Percentiles rank a stretch among this genome's conserved stretches.
Evolutionary conservation across 2,113 vertebrate genomes (phyloP).

Genomic region (Numenius arquata): DNA sequence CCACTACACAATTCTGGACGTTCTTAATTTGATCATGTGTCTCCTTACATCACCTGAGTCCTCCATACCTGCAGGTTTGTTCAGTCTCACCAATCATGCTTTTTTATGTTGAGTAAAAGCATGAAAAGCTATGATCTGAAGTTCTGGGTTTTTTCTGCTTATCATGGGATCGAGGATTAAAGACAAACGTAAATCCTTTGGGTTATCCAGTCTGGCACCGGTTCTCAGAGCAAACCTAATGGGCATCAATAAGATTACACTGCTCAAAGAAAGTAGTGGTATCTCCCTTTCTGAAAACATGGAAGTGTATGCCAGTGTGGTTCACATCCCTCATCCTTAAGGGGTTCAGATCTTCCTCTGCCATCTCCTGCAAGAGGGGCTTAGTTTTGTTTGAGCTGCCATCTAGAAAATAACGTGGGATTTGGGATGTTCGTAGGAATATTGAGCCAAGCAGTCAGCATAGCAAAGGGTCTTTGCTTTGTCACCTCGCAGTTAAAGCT

Average conservation of each 20-base stretch:
- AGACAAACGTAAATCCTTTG: neutral
- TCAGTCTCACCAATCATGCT: neutral
- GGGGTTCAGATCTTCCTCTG: neutral
- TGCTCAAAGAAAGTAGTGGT: neutral
- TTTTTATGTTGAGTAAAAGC: neutral
- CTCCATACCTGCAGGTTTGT: neutral
- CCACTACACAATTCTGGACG: neutral
- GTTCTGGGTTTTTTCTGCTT: neutral
- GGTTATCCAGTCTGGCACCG: neutral
- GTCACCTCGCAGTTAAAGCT: neutral
- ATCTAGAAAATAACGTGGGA: neutral
- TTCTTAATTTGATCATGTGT: neutral
- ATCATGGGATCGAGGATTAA: neutral
- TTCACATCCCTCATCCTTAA: neutral
- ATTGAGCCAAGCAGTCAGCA: neutral
- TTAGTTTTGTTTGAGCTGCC: neutral
- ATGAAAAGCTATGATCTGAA: neutral
- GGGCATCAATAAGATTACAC: neutral
- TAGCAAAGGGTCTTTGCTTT: neutral
- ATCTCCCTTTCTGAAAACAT: neutral
- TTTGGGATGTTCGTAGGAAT: neutral
- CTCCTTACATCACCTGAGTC: neutral
- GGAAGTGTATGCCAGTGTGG: neutral
- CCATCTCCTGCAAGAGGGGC: neutral
- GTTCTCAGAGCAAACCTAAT: neutral